Evolutionary conservation across 1,140 invertebrate species (phyloP).

Genomic region (Aphaenogaster rudis): DNA sequence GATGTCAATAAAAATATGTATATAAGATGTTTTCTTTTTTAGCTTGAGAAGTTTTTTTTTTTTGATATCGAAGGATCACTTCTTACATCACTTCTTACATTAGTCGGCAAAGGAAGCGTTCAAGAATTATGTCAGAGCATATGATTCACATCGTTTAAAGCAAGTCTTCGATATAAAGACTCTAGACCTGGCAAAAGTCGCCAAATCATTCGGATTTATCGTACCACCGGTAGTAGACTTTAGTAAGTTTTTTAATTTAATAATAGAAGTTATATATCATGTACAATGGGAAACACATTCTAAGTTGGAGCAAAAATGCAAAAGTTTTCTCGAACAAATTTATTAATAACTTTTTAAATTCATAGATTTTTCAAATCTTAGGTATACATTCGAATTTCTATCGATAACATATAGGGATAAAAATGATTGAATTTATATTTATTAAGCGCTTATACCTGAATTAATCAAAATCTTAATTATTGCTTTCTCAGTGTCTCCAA

Average conservation of each 20-base stretch:
- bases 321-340: neutral
- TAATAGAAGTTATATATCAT: neutral
- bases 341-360: neutral
- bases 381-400: neutral
- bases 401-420: neutral
- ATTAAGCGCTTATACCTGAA: neutral
- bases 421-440: neutral
- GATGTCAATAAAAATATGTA: neutral
- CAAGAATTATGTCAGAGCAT: slow-evolving; percentile 98
- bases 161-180: slow-evolving; percentile 97
- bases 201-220: slow-evolving; percentile 97
- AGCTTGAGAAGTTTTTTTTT: slow-evolving; percentile 93
- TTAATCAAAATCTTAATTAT: neutral
- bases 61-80: slow-evolving; percentile 97
- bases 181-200: slow-evolving; percentile 95
- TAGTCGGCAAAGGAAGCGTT: slow-evolving; percentile 98
- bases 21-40: slow-evolving; percentile 65
- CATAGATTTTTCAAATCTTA: neutral
- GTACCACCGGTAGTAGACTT: slow-evolving; percentile 97
- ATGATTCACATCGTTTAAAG: slow-evolving; percentile 98
- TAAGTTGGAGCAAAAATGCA: neutral
- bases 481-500: neutral
- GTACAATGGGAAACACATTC: neutral
- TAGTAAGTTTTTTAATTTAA: slow-evolving; percentile 87
- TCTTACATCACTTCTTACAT: slow-evolving; percentile 97